These are phyloP conservation scores for Cheumatopsyche charites DNA, from an alignment of 1,140 invertebrate species.

Conservation along the genomic window DNA sequence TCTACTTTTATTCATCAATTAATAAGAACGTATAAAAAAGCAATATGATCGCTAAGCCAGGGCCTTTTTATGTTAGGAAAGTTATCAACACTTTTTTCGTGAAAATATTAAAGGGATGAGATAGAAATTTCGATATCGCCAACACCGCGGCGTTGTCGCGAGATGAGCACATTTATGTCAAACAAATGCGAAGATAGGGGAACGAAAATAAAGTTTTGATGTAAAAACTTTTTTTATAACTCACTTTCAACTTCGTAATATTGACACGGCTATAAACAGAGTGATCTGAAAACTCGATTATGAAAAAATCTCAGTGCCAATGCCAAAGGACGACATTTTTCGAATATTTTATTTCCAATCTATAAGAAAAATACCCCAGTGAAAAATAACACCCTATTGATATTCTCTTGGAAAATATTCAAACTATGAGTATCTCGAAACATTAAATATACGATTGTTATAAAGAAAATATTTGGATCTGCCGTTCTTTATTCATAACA, in stretches of 20 bases:
- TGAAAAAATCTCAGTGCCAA: slow-evolving; percentile 10
- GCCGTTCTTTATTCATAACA: too few relatives aligned
- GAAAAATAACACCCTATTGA: too few relatives aligned
- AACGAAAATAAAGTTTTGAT: slow-evolving; percentile 49
- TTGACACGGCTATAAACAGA: slow-evolving; percentile 47
- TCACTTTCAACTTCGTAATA: slow-evolving; percentile 46
- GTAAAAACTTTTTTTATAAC: slow-evolving; percentile 48
- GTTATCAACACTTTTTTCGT: slow-evolving; percentile 9
- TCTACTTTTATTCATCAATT: background rate
- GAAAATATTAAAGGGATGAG: background rate
- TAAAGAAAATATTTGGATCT: too few relatives aligned
- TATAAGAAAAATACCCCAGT: too few relatives aligned
- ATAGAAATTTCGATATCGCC: slow-evolving; percentile 46
- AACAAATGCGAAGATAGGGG: slow-evolving; percentile 46
- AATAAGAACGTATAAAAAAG: background rate
- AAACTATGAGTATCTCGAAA: too few relatives aligned
- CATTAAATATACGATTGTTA: too few relatives aligned
- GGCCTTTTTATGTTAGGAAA: background rate
- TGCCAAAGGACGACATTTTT: background rate
- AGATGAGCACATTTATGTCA: slow-evolving; percentile 49
- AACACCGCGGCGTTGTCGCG: slow-evolving; percentile 27
- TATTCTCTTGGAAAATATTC: too few relatives aligned
- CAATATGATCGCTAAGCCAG: background rate
- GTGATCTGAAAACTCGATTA: slow-evolving; percentile 41
- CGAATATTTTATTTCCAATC: slow-evolving; percentile 1